Conservation (phyloP, 2,888 invertebrate species). For the Euplagia quadripunctaria region DNA sequence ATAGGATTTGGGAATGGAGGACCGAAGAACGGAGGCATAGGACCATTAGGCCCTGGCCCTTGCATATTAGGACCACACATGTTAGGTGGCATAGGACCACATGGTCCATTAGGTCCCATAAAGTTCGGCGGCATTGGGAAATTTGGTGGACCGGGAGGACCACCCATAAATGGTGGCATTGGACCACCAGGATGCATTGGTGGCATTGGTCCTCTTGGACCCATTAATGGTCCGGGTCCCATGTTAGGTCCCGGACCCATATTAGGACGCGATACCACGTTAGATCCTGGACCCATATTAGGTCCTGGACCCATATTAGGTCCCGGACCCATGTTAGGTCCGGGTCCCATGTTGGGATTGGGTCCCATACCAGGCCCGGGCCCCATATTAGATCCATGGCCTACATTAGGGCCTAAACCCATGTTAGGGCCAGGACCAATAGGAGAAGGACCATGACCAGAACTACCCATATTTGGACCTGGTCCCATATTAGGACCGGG, state of each 20-base stretch:
- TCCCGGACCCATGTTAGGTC: conserved; percentile 59
- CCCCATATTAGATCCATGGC: conserved; percentile 53
- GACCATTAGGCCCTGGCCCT: conserved; percentile 62
- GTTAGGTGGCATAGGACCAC: conserved; percentile 59
- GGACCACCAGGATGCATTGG: conserved; percentile 67
- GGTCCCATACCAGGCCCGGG: conserved; percentile 41
- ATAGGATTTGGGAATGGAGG: conserved; percentile 57
- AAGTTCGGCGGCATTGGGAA: conserved; percentile 78
- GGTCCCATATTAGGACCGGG: conserved; percentile 50
- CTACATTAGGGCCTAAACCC: conserved; percentile 41
- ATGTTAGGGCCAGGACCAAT: conserved; percentile 24
- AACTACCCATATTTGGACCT: conserved; percentile 61
- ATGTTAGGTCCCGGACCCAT: conserved; percentile 51
- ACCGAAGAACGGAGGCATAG: conserved; percentile 56
- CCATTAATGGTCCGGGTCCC: conserved; percentile 64
- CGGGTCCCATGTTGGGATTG: conserved; percentile 52
- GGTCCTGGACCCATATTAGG: conserved; percentile 47
- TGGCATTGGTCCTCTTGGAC: conserved; percentile 55
- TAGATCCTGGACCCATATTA: conserved; percentile 46
- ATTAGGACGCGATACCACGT: conserved; percentile 45
- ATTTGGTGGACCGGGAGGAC: conserved; percentile 77
- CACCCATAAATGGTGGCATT: conserved; percentile 73
- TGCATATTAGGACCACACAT: conserved; percentile 66
- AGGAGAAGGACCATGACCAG: too few species aligned
- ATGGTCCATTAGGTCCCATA: conserved; percentile 76